A percentile compares a stretch with the other conserved stretches of the same genome.
Evolutionary conservation across 2,113 vertebrate genomes (phyloP).

Genomic region (Macquaria australasica): DNA sequence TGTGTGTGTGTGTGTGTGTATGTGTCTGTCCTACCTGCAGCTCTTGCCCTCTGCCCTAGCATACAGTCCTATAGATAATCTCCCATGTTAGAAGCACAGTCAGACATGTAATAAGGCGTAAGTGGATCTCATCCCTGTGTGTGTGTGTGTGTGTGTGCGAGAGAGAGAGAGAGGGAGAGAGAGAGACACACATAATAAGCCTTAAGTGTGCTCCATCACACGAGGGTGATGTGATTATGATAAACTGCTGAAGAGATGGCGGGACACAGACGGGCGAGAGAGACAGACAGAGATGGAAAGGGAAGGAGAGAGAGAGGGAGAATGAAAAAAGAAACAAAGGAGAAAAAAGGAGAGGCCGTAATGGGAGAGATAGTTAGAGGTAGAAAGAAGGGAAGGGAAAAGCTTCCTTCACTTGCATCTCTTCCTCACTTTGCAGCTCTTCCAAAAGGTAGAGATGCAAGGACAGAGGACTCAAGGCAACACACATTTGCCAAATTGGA

Average conservation of each 20-base stretch:
- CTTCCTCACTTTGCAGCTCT: background rate
- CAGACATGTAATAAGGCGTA: constrained; percentile 78
- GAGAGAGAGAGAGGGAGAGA: too few relatives aligned
- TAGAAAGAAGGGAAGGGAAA: background rate
- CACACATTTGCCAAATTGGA: constrained; percentile 46
- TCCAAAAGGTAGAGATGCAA: background rate
- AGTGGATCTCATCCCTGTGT: constrained; percentile 66
- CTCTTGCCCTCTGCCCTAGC: constrained; percentile 61
- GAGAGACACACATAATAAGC: too few relatives aligned
- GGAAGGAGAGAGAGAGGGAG: background rate
- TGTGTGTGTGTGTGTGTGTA: constrained; percentile 3
- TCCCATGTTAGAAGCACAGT: constrained; percentile 71
- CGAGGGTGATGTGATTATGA: constrained; percentile 79
- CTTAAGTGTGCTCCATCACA: constrained; percentile 78
- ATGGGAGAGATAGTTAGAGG: background rate
- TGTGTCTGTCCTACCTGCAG: constrained; percentile 12
- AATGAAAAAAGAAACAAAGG: background rate
- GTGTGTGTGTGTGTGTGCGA: constrained; percentile 26
- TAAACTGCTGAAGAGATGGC: constrained; percentile 75
- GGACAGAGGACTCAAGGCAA: constrained; percentile 10
- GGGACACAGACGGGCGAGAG: constrained; percentile 21
- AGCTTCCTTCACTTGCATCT: background rate
- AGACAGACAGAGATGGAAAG: background rate
- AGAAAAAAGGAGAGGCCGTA: background rate
- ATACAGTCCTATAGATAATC: constrained; percentile 72